These are phyloP conservation scores for Pantelozetes paolii DNA, from an alignment of 2,888 invertebrate genomes.

Conservation along the genomic window DNA sequence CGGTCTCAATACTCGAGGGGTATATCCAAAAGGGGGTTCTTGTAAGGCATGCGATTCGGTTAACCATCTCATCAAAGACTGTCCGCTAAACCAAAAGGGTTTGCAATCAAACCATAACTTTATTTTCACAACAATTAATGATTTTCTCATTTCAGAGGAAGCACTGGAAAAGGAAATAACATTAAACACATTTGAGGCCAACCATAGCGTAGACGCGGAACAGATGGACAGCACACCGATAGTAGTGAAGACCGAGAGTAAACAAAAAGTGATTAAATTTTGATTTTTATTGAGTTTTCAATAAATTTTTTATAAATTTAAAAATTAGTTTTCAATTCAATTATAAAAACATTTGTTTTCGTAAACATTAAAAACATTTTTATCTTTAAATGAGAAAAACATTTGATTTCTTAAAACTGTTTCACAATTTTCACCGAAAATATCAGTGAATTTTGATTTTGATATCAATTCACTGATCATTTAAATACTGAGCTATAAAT, in stretches of 20 bases:
- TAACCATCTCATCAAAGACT: slow-evolving; percentile 76
- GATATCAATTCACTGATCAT: neutral
- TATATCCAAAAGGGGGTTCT: slow-evolving; percentile 75
- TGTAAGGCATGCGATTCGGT: slow-evolving; percentile 77
- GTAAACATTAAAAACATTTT: no score
- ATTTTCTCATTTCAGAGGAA: neutral
- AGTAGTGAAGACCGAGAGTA: neutral
- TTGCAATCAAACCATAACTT: neutral
- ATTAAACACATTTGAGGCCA: neutral
- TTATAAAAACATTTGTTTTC: no score
- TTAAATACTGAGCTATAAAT: neutral
- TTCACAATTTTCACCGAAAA: no score
- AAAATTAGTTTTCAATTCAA: no score
- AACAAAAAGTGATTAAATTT: slow-evolving; percentile 7
- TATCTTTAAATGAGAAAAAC: no score
- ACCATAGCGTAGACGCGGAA: slow-evolving; percentile 21
- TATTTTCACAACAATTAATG: neutral
- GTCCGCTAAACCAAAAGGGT: slow-evolving; percentile 60
- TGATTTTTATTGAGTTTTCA: neutral
- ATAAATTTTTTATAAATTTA: slow-evolving; percentile 1
- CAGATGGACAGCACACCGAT: neutral
- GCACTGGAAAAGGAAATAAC: slow-evolving; percentile 12
- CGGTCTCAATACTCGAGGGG: slow-evolving; percentile 77
- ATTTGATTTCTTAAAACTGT: no score
- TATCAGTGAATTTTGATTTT: no score